Conservation (phyloP, 2,797 vertebrate species). For the Denticeps clupeoides region DNA sequence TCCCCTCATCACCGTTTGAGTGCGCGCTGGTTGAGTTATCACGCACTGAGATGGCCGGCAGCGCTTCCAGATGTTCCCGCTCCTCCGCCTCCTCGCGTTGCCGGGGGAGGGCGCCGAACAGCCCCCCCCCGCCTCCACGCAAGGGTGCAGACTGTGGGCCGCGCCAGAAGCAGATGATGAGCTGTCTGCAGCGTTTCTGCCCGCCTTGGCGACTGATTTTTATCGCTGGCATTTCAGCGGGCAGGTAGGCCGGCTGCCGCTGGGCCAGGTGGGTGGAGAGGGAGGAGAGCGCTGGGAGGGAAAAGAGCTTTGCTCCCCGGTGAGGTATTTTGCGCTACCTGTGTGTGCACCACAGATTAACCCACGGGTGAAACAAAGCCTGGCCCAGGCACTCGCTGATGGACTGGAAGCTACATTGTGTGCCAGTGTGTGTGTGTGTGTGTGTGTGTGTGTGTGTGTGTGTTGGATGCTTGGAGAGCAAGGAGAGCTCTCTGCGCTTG, state of each 20-base stretch:
- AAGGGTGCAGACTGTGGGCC: no score
- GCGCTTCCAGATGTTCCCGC: constrained; percentile 24
- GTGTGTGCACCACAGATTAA: constrained; percentile 50
- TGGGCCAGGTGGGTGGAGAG: constrained; percentile 8
- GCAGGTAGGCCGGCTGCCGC: constrained; percentile 47
- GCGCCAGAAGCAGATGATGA: constrained; percentile 25
- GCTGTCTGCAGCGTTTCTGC: no score
- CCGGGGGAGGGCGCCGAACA: no score
- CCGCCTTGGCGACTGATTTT: no score
- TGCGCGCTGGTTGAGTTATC: constrained; percentile 17
- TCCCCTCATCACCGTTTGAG: no score
- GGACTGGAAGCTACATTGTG: no score
- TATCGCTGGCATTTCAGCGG: constrained; percentile 51
- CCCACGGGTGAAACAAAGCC: constrained; percentile 63
- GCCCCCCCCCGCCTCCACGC: no score
- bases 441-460: no score
- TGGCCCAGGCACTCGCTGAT: constrained; percentile 58
- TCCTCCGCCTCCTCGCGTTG: background rate
- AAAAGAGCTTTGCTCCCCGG: no score
- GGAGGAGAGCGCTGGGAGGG: constrained; percentile 8
- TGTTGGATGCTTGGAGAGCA: no score
- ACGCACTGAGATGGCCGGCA: background rate
- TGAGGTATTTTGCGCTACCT: constrained; percentile 41
- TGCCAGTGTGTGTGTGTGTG: no score
- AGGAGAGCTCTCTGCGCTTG: constrained; percentile 38